These are phyloP conservation scores for Limnodromus scolopaceus DNA, from an alignment of 2,797 vertebrate genomes.

Conservation along the genomic window DNA sequence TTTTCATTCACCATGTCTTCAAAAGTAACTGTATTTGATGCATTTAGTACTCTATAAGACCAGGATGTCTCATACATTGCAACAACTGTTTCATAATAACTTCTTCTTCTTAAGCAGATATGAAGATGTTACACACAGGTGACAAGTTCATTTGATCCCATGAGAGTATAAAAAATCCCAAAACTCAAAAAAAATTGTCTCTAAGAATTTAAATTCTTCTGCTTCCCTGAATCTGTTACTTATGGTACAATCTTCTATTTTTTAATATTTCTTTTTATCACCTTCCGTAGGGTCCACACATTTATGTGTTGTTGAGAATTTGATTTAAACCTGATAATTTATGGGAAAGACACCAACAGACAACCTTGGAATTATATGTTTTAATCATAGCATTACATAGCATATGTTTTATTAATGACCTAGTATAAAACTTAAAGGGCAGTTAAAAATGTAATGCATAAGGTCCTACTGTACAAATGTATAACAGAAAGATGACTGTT, in stretches of 20 bases:
- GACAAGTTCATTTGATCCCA: not conserved
- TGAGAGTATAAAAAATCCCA: not conserved
- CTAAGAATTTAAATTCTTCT: not conserved
- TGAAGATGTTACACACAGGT: not conserved
- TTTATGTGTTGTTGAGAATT: not conserved
- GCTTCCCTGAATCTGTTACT: not conserved
- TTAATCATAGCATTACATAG: not conserved
- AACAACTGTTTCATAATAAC: not conserved
- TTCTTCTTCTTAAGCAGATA: slow-evolving; percentile 10
- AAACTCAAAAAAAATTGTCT: not conserved
- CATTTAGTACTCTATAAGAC: not conserved
- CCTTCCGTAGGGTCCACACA: not conserved
- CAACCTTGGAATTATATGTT: not conserved
- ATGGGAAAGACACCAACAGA: not conserved
- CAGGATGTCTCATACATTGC: not conserved
- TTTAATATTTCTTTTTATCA: not conserved
- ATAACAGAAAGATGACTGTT: not conserved
- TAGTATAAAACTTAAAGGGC: not conserved
- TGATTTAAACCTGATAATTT: not conserved
- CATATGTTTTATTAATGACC: not conserved
- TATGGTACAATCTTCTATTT: not conserved
- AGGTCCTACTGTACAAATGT: not conserved
- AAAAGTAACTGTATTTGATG: not conserved
- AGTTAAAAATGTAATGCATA: not conserved
- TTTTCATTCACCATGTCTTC: not conserved